Conservation (phyloP, 2,113 vertebrate genomes). For the Cnemophilus loriae region DNA sequence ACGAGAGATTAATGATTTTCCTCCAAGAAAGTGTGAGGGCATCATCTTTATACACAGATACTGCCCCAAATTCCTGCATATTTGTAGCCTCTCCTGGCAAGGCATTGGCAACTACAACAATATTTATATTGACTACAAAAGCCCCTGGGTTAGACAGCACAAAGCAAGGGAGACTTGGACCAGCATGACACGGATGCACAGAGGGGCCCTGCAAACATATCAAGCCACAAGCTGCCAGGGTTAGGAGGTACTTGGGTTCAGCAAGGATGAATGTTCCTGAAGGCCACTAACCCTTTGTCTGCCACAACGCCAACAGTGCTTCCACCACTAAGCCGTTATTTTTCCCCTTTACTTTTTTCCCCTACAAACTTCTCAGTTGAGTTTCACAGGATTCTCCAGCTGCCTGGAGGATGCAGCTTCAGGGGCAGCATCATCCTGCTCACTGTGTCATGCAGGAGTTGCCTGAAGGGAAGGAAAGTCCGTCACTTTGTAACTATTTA, state of each 20-base stretch:
- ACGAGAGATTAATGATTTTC: not conserved
- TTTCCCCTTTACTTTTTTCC: not conserved
- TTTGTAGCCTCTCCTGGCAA: not conserved
- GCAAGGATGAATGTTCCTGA: not conserved
- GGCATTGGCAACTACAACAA: not conserved
- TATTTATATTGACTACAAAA: not conserved
- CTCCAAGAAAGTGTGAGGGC: not conserved
- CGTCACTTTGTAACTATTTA: not conserved
- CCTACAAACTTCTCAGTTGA: not conserved
- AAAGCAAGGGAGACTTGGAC: not conserved
- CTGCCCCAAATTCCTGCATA: not conserved
- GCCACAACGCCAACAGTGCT: not conserved
- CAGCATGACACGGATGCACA: not conserved
- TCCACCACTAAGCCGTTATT: rapidly evolving
- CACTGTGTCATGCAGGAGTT: not conserved
- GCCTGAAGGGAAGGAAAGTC: not conserved
- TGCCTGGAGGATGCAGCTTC: not conserved
- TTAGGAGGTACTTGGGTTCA: not conserved
- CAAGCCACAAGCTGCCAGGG: not conserved
- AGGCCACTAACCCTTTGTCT: not conserved
- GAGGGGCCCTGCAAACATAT: not conserved
- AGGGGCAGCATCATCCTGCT: not conserved
- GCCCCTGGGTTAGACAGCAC: not conserved
- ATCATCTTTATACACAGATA: not conserved
- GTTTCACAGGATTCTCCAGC: not conserved